Evolutionary conservation across 2,113 vertebrate species (phyloP), one percentile per base, ranked within the genome.

Genomic region (Gymnocephalus cernua): DNA sequence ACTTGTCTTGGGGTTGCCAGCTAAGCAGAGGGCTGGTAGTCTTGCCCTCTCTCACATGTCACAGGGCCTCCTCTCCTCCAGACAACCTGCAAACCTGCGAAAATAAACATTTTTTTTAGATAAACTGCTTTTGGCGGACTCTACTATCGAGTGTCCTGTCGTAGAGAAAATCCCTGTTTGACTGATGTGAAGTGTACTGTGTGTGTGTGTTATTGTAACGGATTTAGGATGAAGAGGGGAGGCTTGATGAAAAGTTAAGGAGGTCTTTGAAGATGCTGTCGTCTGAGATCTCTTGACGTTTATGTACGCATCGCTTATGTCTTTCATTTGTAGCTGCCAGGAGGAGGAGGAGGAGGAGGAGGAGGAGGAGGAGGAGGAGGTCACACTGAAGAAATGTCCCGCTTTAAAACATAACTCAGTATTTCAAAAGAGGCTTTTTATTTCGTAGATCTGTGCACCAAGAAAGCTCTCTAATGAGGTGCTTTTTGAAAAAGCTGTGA

Each of bases 91-190:
- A 54, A 70, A 79, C 72, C 80, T 87, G 82, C 47, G 64, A 87
- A 92, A 89, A 92, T 85, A 32, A 6, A 92, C 92, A 93, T 74
- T 59, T 56, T 35, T 50, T 38, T 71, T 69, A 25, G 58, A 53
- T 77, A 77, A 85, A 69, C 64, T 7, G 44, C 79, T 74, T 74
- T 65, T 21, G 53, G 65, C 11, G 0, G 66, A 72, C 57, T 63
- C 45, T 0, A 16, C 66, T 86, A 86, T 90, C 82, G 45, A 76
- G 76, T 89, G 80, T 86, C 90, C 47, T 2, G 65, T 51, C 25
- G 73, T 63, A 1, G 50, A 75, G 81, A 89, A 82, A 78, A 32
- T 32, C 69, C 59, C 61, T 1, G 75, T 25, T 29, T 84, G 87
- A 89, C 77, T 78, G 84, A 80, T 89, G 79, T 45, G 84, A 8